Conservation (phyloP, 2,797 vertebrate species). For the Pagetopsis macropterus region DNA sequence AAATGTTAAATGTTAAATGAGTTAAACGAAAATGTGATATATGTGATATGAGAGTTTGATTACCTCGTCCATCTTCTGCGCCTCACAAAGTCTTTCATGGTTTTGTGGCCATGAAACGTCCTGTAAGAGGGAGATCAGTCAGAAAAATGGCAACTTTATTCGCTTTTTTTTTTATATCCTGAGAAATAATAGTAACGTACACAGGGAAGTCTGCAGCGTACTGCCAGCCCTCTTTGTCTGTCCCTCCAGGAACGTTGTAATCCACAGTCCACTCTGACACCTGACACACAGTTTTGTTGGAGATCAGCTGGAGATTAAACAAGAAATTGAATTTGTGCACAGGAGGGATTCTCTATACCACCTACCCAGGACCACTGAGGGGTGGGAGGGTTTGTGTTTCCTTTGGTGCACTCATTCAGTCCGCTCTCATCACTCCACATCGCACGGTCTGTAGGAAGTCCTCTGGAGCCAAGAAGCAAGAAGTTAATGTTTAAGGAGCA, state of each 20-base stretch:
- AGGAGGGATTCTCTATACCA: not conserved
- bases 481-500: not conserved
- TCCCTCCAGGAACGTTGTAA: constrained; percentile 86
- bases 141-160: not conserved
- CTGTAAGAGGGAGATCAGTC: constrained; percentile 71
- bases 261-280: constrained; percentile 94
- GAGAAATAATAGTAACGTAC: constrained; percentile 78
- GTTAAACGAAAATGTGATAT: not conserved
- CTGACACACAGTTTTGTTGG: constrained; percentile 69
- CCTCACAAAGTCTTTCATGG: constrained; percentile 97
- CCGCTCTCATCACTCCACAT: constrained; percentile 97
- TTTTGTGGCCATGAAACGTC: constrained; percentile 95
- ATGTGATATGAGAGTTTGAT: not conserved
- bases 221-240: constrained; percentile 97
- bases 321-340: not conserved
- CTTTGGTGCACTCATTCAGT: constrained; percentile 92
- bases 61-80: constrained; percentile 95
- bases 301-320: not conserved
- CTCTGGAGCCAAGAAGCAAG: constrained; percentile 77
- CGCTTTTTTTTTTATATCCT: not conserved
- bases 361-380: constrained; percentile 96
- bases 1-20: no score
- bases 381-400: constrained; percentile 89
- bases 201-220: constrained; percentile 95
- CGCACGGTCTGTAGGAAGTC: constrained; percentile 93